Evolutionary conservation across 2,113 vertebrate genomes (phyloP), one percentile per base, ranked within the genome.

Genomic region (Cyprinodon brontotheroides): DNA sequence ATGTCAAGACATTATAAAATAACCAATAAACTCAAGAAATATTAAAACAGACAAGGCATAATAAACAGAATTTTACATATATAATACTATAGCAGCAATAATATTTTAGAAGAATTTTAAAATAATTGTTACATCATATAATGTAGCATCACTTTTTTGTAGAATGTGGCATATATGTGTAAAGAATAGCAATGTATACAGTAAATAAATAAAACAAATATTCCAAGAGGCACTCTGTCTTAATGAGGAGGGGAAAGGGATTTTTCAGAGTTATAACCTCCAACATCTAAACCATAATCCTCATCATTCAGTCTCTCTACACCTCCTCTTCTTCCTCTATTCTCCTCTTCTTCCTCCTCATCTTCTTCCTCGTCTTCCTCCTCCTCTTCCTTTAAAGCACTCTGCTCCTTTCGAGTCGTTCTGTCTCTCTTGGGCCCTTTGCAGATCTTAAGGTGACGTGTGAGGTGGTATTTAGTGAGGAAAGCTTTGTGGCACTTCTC

Each of bases 401-500:
- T 96, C 4, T 92, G 95, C 12, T 96, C 95, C 47, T 97, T 96
- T 0, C 94, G 95, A 4, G 94, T 93, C 0, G 89, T 90, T 5
- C 94, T 92, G 22, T 93, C 93, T 0, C 85, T 92, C 70, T 95
- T 96, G 36, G 97, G 97, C 8, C 97, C 97, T 91, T 97, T 98
- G 92, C 98, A 99, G 87, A 98, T 99, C 91, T 99, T 99, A 75
- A 99, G 94, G 92, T 99, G 98, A 11, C 97, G 94, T 3, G 97
- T 98, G 81, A 99, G 97, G 91, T 99, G 98, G 61, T 99, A 99
- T 82, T 99, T 99, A 79, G 98, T 99, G 83, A 99, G 95, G 73
- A 98, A 99, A 78, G 96, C 98, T 89, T 99, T 99, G 75, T 96
- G 95, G 83, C 98, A 99, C 83, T 99, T 99, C 87, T 99, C 97